These are phyloP conservation scores for Piliocolobus tephrosceles DNA, from an alignment of 2,113 vertebrate genomes.

Conservation along the genomic window DNA sequence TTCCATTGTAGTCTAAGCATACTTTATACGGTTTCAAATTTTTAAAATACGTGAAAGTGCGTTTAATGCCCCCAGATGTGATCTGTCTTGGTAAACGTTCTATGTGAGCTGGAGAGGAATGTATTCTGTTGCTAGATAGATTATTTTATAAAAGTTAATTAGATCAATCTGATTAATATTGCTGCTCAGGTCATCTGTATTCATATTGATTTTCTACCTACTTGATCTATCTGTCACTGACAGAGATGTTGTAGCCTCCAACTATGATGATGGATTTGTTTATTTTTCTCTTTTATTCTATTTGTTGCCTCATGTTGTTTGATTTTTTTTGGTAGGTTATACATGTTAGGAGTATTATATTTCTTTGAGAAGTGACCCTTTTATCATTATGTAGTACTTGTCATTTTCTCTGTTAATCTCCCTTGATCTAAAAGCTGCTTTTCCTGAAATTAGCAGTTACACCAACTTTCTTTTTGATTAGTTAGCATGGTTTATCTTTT, in stretches of 20 bases:
- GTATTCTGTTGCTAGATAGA: background rate
- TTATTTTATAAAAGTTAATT: background rate
- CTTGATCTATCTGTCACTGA: background rate
- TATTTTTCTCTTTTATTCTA: slow-evolving; percentile 2
- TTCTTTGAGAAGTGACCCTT: background rate
- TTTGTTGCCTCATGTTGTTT: background rate
- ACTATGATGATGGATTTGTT: background rate
- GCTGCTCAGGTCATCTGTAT: background rate
- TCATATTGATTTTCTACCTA: background rate
- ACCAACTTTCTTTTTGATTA: background rate
- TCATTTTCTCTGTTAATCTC: background rate
- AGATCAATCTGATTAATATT: background rate
- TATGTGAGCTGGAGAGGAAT: background rate
- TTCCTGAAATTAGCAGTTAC: background rate
- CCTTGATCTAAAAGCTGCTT: background rate
- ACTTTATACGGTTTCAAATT: background rate
- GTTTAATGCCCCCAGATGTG: background rate
- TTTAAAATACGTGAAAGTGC: background rate
- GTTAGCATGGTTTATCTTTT: background rate
- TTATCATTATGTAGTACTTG: background rate
- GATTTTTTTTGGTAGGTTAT: background rate
- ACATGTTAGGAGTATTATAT: background rate
- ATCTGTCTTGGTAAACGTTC: background rate
- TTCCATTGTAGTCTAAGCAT: background rate
- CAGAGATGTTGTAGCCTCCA: background rate